Conservation (phyloP, 53 echinoderm and acorn worm genomes). For the Hippasteria phrygiana region DNA sequence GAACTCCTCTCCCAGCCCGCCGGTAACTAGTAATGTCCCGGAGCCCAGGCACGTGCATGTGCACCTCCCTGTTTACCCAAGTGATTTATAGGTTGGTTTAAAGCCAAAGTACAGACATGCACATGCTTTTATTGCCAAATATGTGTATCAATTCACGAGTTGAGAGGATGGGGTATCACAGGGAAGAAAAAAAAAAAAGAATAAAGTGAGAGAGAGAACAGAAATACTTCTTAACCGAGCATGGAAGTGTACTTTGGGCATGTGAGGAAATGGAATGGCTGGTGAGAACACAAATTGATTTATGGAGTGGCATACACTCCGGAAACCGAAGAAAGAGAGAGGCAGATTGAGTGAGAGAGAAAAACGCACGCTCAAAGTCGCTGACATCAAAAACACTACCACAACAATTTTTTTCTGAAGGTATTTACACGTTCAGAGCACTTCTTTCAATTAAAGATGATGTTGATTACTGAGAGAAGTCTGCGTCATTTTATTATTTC, state of each 20-base stretch:
- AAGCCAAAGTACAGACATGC: conserved; percentile 57
- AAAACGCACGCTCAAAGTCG: not conserved
- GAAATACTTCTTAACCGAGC: not conserved
- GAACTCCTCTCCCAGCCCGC: too few species aligned
- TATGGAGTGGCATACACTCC: conserved; percentile 39
- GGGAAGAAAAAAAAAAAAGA: not conserved
- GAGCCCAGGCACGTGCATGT: not conserved
- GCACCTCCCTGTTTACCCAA: conserved; percentile 25
- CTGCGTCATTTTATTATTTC: too few species aligned
- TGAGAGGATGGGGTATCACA: not conserved
- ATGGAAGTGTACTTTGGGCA: conserved; percentile 46
- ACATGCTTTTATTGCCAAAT: conserved; percentile 59
- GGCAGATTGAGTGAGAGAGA: not conserved
- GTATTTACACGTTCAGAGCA: too few species aligned
- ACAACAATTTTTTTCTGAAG: too few species aligned
- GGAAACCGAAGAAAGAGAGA: not conserved
- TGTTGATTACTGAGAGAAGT: too few species aligned
- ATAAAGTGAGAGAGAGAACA: too few species aligned
- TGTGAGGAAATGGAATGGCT: conserved; percentile 27
- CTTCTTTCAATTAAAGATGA: too few species aligned
- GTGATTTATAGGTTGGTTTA: conserved; percentile 58
- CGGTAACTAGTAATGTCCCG: too few species aligned
- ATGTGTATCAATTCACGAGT: conserved; percentile 35
- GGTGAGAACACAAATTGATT: conserved; percentile 33
- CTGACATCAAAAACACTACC: too few species aligned